These are phyloP conservation scores for Drosophila serrata DNA, from an alignment of 1,140 invertebrate species.

Conservation along the genomic window DNA sequence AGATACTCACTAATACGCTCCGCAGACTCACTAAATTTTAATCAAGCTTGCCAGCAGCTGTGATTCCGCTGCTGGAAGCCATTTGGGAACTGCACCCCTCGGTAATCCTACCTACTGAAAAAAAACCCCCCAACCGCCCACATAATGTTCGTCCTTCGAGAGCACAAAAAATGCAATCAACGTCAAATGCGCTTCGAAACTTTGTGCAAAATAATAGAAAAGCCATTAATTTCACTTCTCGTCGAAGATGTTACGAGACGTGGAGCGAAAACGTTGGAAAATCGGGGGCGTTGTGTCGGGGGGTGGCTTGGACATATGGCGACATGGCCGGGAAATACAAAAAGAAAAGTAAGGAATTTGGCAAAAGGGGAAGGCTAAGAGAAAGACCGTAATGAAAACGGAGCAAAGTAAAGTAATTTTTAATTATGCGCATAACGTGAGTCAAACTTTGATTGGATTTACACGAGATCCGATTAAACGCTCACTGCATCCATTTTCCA, in stretches of 20 bases:
- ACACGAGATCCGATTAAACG: slow-evolving; percentile 72
- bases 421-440: slow-evolving; percentile 80
- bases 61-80: slow-evolving; percentile 60
- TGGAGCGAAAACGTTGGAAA: slow-evolving; percentile 20
- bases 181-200: slow-evolving; percentile 82
- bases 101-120: not conserved
- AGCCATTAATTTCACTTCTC: slow-evolving; percentile 83
- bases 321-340: slow-evolving; percentile 8
- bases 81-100: slow-evolving; percentile 36
- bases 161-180: slow-evolving; percentile 80
- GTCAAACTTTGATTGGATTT: slow-evolving; percentile 61
- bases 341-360: not conserved
- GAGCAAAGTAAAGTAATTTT: slow-evolving; percentile 67
- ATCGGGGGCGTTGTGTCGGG: slow-evolving; percentile 7
- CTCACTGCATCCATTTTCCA: slow-evolving; percentile 38
- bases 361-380: not conserved
- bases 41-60: slow-evolving; percentile 77
- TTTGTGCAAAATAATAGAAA: slow-evolving; percentile 83
- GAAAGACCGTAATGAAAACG: slow-evolving; percentile 11
- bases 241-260: slow-evolving; percentile 65
- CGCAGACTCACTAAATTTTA: slow-evolving; percentile 71
- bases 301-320: slow-evolving; percentile 50
- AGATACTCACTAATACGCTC: slow-evolving; percentile 39
- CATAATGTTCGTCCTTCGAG: slow-evolving; percentile 44
- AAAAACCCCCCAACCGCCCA: not conserved